phyloP scores from a whole-genome alignment of 2,113 vertebrate genomes.

The Petromus typicus region DNA sequence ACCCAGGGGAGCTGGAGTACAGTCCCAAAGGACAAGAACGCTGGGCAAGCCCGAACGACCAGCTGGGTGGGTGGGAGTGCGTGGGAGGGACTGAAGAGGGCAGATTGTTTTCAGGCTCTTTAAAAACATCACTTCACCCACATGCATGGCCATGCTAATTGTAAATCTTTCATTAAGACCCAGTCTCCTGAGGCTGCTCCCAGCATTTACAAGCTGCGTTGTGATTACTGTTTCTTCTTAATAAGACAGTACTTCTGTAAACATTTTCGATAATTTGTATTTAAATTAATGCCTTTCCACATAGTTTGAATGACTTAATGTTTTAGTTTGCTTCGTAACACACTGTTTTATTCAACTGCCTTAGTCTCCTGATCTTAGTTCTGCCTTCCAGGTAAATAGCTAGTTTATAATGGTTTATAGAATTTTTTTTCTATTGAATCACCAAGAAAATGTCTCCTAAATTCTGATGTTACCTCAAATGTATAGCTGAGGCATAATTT shows the following conservation, averaged over 20 bases:
- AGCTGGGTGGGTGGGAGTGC: not conserved
- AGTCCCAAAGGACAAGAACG: not conserved
- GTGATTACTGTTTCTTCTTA: slow-evolving; percentile 56
- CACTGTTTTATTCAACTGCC: not conserved
- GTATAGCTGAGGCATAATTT: slow-evolving; percentile 12
- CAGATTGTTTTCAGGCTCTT: slow-evolving; percentile 57
- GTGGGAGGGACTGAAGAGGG: slow-evolving; percentile 15
- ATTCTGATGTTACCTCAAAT: not conserved
- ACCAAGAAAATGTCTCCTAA: slow-evolving; percentile 24
- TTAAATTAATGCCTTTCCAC: slow-evolving; percentile 15
- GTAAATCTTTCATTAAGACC: slow-evolving; percentile 65
- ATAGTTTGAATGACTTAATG: slow-evolving; percentile 33
- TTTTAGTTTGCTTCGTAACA: slow-evolving; percentile 43
- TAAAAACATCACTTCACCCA: slow-evolving; percentile 43
- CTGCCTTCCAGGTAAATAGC: not conserved
- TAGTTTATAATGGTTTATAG: slow-evolving; percentile 25
- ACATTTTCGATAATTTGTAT: slow-evolving; percentile 14
- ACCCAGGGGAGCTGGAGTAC: not conserved
- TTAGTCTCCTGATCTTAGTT: slow-evolving; percentile 4
- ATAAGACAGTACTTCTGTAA: not conserved
- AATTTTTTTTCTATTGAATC: slow-evolving; percentile 17
- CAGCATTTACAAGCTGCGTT: slow-evolving; percentile 19
- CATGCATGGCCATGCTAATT: not conserved
- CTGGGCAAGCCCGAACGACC: not conserved
- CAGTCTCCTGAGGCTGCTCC: slow-evolving; percentile 13